Evolutionary conservation across 2,888 invertebrate genomes (phyloP).

Genomic region (Andrena haemorrhoa): DNA sequence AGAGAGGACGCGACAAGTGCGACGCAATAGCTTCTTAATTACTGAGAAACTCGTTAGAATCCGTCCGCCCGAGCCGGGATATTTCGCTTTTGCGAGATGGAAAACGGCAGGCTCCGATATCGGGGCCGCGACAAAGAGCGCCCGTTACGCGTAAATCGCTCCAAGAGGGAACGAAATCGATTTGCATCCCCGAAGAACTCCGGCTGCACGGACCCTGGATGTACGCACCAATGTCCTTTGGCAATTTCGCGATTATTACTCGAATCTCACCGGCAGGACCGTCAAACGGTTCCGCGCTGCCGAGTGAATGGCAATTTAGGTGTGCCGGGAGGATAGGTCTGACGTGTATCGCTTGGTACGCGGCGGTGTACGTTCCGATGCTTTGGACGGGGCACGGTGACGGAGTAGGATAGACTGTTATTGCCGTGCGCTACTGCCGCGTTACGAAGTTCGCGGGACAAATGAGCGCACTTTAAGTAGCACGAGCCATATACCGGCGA

Average conservation of each 20-base stretch:
- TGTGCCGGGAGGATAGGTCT: background rate
- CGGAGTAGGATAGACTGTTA: background rate
- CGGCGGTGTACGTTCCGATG: background rate
- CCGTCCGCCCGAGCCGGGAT: constrained; percentile 33
- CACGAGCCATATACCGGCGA: background rate
- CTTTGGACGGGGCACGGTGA: background rate
- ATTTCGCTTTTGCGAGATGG: constrained; percentile 46
- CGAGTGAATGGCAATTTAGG: constrained; percentile 2
- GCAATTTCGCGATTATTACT: constrained; percentile 50
- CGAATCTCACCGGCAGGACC: constrained; percentile 4
- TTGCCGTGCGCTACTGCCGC: background rate
- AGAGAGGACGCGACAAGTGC: constrained; percentile 48
- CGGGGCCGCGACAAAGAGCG: constrained; percentile 39
- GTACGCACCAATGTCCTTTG: constrained; percentile 38
- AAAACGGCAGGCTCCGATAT: constrained; percentile 19
- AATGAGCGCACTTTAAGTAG: background rate
- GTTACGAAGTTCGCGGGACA: background rate
- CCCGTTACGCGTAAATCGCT: constrained; percentile 41
- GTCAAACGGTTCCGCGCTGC: constrained; percentile 8
- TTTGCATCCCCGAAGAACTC: constrained; percentile 61
- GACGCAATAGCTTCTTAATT: constrained; percentile 63
- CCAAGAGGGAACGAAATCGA: constrained; percentile 56
- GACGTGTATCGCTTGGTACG: constrained; percentile 3
- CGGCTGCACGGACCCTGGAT: constrained; percentile 24
- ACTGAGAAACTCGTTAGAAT: constrained; percentile 53